Conservation (phyloP, 2,113 vertebrate species). For the Ariopsis seemanni region DNA sequence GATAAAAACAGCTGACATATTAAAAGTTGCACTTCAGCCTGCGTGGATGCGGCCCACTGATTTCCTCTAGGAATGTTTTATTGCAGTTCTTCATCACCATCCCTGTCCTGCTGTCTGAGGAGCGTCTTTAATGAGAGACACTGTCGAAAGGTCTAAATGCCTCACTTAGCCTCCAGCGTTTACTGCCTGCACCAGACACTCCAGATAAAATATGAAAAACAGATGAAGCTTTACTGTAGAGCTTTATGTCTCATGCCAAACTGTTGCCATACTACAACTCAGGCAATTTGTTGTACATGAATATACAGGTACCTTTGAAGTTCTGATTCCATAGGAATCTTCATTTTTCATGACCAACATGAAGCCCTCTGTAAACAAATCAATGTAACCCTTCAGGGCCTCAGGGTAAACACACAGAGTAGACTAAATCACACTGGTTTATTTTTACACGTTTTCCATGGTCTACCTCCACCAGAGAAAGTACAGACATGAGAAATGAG, state of each 20-base stretch:
- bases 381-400: constrained; percentile 39
- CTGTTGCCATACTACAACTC: constrained; percentile 13
- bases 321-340: constrained; percentile 39
- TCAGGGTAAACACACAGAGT: constrained; percentile 42
- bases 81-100: constrained; percentile 72
- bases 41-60: constrained; percentile 63
- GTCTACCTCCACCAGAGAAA: constrained; percentile 2
- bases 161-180: constrained; percentile 62
- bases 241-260: constrained; percentile 26
- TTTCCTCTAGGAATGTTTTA: constrained; percentile 75
- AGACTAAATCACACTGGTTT: constrained; percentile 45
- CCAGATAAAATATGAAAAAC: constrained; percentile 45
- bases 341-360: constrained; percentile 42
- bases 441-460: constrained; percentile 48
- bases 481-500: neutral
- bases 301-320: constrained; percentile 33
- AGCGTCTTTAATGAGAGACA: constrained; percentile 71
- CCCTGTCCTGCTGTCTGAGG: constrained; percentile 70
- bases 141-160: constrained; percentile 62
- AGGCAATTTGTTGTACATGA: constrained; percentile 36
- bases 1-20: constrained; percentile 71
- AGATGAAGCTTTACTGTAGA: constrained; percentile 22
- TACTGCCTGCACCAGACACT: constrained; percentile 45
- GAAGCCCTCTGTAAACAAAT: constrained; percentile 53
- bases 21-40: constrained; percentile 65